Evolutionary conservation across 2,797 vertebrate species (phyloP).

Genomic region (Synanceia verrucosa): DNA sequence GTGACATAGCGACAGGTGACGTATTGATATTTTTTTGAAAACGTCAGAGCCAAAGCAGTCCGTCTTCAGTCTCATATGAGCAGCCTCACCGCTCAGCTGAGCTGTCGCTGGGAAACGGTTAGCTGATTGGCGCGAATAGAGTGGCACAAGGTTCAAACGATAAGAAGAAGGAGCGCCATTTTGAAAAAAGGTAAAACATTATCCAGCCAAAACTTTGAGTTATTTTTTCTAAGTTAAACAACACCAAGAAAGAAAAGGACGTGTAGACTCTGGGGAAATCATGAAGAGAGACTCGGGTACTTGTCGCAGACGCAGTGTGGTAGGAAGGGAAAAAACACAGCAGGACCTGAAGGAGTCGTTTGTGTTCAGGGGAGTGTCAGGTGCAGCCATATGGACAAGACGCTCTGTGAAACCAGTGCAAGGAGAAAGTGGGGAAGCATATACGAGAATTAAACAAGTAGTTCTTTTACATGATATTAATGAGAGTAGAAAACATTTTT

Average conservation of each 20-base stretch:
- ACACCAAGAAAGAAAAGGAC: background rate
- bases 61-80: too few species aligned
- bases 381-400: background rate
- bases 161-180: constrained; percentile 23
- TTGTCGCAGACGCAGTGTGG: constrained; percentile 16
- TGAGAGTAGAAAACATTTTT: background rate
- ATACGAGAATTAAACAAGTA: background rate
- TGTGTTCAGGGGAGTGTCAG: constrained; percentile 14
- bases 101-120: background rate
- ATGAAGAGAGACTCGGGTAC: constrained; percentile 18
- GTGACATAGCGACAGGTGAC: too few species aligned
- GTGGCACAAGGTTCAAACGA: background rate
- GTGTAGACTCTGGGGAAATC: constrained; percentile 5
- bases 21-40: too few species aligned
- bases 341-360: background rate
- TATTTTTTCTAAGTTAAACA: background rate
- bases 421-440: constrained; percentile 28
- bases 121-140: background rate
- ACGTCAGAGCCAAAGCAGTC: too few species aligned
- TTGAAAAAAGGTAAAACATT: constrained; percentile 15
- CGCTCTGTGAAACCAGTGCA: constrained; percentile 22
- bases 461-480: background rate
- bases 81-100: too few species aligned
- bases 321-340: constrained; percentile 32
- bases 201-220: background rate